phyloP scores from a whole-genome alignment of 1,140 invertebrate species.

The Popillia japonica region DNA sequence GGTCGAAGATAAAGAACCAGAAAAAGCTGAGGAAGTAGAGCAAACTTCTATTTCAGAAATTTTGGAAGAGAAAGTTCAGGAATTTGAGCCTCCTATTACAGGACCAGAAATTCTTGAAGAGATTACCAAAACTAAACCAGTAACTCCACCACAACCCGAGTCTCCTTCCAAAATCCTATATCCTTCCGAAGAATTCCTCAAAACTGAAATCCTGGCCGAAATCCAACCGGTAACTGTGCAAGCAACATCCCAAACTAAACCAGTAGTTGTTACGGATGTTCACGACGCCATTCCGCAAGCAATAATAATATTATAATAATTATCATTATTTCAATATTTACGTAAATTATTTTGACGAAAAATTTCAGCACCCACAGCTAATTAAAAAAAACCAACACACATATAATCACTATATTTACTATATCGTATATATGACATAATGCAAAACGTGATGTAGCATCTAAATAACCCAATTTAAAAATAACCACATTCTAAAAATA shows the following conservation, averaged over 20 bases:
- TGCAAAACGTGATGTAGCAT: no score
- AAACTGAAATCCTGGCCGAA: constrained; percentile 32
- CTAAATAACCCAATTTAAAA: not conserved
- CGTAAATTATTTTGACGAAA: no score
- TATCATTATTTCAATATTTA: no score
- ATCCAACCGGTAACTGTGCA: constrained; percentile 51
- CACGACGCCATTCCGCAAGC: constrained; percentile 47
- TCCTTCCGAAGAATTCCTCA: constrained; percentile 32
- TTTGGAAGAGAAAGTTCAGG: not conserved
- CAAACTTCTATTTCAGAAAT: constrained; percentile 44
- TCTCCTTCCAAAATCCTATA: constrained; percentile 48
- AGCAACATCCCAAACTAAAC: constrained; percentile 61
- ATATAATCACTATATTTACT: no score
- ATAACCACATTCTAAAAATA: not conserved
- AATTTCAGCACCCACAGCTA: no score
- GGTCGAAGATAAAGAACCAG: not conserved
- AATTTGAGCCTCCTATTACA: constrained; percentile 55
- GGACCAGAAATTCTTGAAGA: constrained; percentile 51
- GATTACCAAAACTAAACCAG: not conserved
- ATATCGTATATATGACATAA: no score
- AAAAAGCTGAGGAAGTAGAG: constrained; percentile 48
- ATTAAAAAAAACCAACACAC: no score
- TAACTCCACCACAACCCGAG: constrained; percentile 45
- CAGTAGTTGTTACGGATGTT: constrained; percentile 53
- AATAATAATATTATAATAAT: no score